These are phyloP conservation scores for Actinostola sp. DNA, from an alignment of 92 coral and sea anemone genomes.

Conservation along the genomic window DNA sequence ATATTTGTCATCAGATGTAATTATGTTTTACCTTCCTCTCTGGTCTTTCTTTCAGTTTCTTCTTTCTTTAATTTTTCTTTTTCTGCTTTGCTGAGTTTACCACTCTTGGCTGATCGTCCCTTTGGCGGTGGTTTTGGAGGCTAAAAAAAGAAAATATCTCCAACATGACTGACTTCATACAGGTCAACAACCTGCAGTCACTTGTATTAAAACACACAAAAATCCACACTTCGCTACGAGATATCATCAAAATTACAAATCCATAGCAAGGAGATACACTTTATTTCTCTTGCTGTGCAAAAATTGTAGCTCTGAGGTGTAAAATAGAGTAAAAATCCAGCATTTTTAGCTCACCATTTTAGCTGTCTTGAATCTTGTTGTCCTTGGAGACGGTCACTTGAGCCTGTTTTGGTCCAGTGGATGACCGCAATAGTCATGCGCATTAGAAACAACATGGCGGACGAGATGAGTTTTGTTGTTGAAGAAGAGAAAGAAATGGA, in stretches of 20 bases:
- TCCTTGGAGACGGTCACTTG: conserved; percentile 61
- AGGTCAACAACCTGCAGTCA: too few relatives aligned
- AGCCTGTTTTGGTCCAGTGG: conserved; percentile 45
- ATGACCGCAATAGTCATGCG: conserved; percentile 15
- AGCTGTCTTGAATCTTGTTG: conserved; percentile 17
- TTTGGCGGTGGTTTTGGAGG: conserved; percentile 83
- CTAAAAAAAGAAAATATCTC: conserved; percentile 40
- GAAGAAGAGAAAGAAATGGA: background rate
- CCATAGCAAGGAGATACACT: background rate
- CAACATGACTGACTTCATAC: too few relatives aligned
- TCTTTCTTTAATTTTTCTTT: conserved; percentile 94
- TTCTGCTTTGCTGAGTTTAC: conserved; percentile 91
- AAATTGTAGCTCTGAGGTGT: background rate
- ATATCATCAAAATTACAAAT: too few relatives aligned
- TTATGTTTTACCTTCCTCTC: conserved; percentile 95
- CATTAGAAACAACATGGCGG: conserved; percentile 54
- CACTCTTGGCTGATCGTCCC: conserved; percentile 69
- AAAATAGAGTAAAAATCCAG: background rate
- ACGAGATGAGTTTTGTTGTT: background rate
- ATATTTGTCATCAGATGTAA: too few relatives aligned
- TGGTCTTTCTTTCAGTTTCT: conserved; percentile 93
- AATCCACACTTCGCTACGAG: background rate
- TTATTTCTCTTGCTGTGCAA: background rate
- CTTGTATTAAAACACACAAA: background rate
- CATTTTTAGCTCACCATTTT: conserved; percentile 55